These are phyloP conservation scores for Mixornis gularis DNA, from an alignment of 2,113 vertebrate genomes.

Conservation along the genomic window DNA sequence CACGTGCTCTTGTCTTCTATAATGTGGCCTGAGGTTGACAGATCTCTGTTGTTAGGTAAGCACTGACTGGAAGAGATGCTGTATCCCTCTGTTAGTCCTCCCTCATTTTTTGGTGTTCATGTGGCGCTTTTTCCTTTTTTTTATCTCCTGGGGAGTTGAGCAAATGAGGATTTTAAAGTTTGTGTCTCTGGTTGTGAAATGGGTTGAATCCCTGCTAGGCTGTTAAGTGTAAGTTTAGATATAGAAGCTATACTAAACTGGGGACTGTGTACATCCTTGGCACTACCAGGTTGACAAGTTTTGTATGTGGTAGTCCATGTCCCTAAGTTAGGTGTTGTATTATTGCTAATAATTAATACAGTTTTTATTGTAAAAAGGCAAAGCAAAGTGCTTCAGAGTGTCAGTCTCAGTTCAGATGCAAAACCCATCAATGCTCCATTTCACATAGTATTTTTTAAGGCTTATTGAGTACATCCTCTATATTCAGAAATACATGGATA, in stretches of 20 bases:
- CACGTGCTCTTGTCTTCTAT: rapidly evolving
- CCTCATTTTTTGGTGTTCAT: neutral
- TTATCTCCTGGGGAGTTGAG: neutral
- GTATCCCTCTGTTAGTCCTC: neutral
- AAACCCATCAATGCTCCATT: neutral
- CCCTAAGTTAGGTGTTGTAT: neutral
- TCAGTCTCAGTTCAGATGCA: neutral
- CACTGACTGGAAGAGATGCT: neutral
- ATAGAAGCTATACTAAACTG: neutral
- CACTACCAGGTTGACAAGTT: neutral
- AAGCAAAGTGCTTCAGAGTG: neutral
- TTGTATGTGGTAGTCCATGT: neutral
- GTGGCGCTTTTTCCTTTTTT: neutral
- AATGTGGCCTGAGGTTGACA: neutral
- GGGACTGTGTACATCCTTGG: rapidly evolving
- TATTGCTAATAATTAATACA: neutral
- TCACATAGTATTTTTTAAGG: neutral
- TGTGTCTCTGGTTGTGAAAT: neutral
- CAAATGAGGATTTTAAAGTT: neutral
- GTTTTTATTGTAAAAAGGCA: neutral
- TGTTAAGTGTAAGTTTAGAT: neutral
- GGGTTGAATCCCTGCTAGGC: neutral
- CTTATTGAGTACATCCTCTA: neutral
- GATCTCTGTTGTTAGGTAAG: neutral
- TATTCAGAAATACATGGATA: neutral